A percentile compares a stretch with the other conserved stretches of the same genome.
phyloP scores from a whole-genome alignment of 2,113 vertebrate genomes.

The Strix aluco region DNA sequence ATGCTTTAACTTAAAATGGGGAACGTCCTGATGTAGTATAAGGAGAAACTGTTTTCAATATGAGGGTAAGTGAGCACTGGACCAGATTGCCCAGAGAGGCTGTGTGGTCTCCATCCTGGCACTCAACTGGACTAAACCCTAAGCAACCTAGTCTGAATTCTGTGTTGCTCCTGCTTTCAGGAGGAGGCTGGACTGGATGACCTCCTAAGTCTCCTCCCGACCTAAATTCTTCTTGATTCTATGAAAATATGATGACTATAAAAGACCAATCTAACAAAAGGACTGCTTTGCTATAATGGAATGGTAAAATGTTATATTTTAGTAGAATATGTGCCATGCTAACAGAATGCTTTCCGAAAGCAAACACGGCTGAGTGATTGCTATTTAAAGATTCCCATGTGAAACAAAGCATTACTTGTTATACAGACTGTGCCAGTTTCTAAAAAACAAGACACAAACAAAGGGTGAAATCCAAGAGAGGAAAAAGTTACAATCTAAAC shows the following conservation, averaged over 20 bases:
- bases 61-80: background rate
- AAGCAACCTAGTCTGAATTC: background rate
- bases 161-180: background rate
- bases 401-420: constrained; percentile 15
- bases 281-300: background rate
- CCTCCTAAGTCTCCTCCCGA: background rate
- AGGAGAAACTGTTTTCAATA: background rate
- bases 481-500: constrained; percentile 9
- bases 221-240: background rate
- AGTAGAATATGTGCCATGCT: background rate
- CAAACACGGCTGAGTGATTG: background rate
- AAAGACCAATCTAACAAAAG: background rate
- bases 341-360: background rate
- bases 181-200: background rate
- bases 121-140: background rate
- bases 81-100: background rate
- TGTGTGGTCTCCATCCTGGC: background rate
- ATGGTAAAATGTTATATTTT: background rate
- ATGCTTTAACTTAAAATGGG: background rate
- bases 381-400: background rate
- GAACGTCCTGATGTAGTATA: background rate
- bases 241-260: background rate
- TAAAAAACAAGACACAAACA: constrained; percentile 22
- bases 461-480: background rate
- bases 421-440: background rate